phyloP scores from a whole-genome alignment of 2,888 invertebrate genomes.

The Pristionchus mayeri region DNA sequence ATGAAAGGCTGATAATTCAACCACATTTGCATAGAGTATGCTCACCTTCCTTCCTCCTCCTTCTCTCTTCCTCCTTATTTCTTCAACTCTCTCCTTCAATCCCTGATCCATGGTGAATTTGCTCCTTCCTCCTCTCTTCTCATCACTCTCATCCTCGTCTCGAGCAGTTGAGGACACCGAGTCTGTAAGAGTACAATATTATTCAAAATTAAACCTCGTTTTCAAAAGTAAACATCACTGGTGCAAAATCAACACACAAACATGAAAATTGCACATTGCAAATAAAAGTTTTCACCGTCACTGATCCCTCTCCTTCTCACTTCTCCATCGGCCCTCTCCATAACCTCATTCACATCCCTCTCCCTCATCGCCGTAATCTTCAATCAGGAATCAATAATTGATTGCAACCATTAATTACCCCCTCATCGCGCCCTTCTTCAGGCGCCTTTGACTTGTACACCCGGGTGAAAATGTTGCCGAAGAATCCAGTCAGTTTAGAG shows the following conservation, averaged over 20 bases:
- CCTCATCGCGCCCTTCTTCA: background rate
- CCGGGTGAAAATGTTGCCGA: constrained; percentile 22
- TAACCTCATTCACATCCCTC: background rate
- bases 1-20: no score
- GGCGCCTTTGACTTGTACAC: background rate
- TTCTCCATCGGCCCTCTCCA: constrained; percentile 17
- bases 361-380: background rate
- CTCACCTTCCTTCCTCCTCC: background rate
- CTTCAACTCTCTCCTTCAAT: background rate
- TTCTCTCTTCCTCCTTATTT: constrained; percentile 7
- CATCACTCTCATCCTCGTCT: background rate
- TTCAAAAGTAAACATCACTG: background rate
- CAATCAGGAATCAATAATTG: no score
- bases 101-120: background rate
- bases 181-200: background rate
- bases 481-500: background rate
- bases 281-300: background rate
- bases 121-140: background rate
- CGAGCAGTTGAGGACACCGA: background rate
- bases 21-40: background rate
- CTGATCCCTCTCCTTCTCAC: background rate
- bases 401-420: constrained; percentile 4
- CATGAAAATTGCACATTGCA: background rate
- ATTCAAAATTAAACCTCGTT: background rate
- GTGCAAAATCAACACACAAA: background rate